Conservation (phyloP, 2,888 invertebrate species). For the Aromia moschata region DNA sequence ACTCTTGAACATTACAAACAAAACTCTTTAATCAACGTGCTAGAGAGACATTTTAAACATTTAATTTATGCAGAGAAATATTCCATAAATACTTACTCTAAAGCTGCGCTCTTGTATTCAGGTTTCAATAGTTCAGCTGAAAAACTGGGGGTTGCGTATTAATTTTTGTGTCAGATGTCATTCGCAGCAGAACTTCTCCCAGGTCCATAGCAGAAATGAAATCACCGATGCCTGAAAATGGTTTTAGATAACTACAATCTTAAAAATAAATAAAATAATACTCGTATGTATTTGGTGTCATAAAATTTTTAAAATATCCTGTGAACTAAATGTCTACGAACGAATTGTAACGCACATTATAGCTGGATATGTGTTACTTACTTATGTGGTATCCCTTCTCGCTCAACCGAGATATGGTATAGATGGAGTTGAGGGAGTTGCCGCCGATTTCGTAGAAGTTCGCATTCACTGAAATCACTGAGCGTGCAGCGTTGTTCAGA, state of each 20-base stretch:
- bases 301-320: too few species aligned
- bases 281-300: too few species aligned
- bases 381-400: conserved; percentile 83
- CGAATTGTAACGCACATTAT: too few species aligned
- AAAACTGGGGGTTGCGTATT: conserved; percentile 59
- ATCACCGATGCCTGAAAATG: conserved; percentile 75
- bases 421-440: conserved; percentile 86
- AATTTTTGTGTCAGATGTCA: conserved; percentile 59
- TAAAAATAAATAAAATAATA: too few species aligned
- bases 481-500: conserved; percentile 72
- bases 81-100: conserved; percentile 76
- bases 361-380: too few species aligned
- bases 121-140: conserved; percentile 67
- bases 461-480: conserved; percentile 70
- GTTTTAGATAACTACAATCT: too few species aligned
- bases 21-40: too few species aligned
- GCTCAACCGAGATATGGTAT: conserved; percentile 78
- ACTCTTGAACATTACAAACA: too few species aligned
- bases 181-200: conserved; percentile 73
- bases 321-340: too few species aligned
- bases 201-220: conserved; percentile 79
- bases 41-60: too few species aligned
- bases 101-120: conserved; percentile 73
- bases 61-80: too few species aligned
- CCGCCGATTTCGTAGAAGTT: conserved; percentile 89